These are phyloP conservation scores for Montipora sp. DNA, from an alignment of 64 coral and sea anemone species.

Conservation along the genomic window DNA sequence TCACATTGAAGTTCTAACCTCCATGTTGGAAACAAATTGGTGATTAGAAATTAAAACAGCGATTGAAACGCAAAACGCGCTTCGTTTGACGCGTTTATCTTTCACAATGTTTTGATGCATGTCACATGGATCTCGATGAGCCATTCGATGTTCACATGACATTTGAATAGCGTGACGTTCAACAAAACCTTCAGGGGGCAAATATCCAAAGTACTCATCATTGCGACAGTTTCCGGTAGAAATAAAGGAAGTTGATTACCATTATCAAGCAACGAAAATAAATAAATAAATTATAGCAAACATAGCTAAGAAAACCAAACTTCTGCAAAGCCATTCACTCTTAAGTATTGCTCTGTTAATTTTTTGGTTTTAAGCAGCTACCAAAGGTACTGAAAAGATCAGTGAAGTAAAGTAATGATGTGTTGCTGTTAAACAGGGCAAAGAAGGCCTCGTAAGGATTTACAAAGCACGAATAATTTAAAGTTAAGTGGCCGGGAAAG, in stretches of 20 bases:
- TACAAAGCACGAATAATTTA: neutral
- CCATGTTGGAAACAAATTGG: neutral
- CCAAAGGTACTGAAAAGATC: neutral
- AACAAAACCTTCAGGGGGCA: neutral
- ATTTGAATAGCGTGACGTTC: constrained; percentile 43
- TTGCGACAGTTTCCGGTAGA: constrained; percentile 3
- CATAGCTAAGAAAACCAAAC: neutral
- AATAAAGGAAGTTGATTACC: constrained; percentile 1
- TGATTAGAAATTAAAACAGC: neutral
- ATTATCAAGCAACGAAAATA: constrained; percentile 9
- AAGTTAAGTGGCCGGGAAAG: neutral
- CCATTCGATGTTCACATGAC: constrained; percentile 44
- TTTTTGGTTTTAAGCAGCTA: neutral
- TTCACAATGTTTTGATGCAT: neutral
- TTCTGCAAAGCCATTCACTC: neutral
- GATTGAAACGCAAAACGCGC: neutral
- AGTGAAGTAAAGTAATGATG: neutral
- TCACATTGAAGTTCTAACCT: neutral
- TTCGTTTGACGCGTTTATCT: constrained; percentile 2
- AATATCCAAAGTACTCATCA: constrained; percentile 40
- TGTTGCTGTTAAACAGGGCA: too few species aligned
- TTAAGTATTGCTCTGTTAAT: neutral
- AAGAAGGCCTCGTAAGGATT: neutral
- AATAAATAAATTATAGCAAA: constrained; percentile 22
- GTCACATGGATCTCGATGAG: neutral